Evolutionary conservation across 2,888 invertebrate species (phyloP).

Genomic region (Apamea monoglypha): DNA sequence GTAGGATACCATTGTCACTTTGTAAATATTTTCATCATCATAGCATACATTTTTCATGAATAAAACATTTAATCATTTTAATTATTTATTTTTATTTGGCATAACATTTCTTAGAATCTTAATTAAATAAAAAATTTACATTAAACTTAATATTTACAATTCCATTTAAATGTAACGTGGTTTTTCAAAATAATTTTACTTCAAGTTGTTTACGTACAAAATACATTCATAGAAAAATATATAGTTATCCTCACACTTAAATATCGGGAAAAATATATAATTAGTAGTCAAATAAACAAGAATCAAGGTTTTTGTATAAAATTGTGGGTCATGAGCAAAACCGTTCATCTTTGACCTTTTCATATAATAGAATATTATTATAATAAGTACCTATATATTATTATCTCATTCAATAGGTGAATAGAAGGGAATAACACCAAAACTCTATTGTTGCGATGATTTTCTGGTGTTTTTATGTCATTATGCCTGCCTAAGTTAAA

Average conservation of each 20-base stretch:
- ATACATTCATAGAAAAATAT: not conserved
- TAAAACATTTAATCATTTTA: slow-evolving; percentile 56
- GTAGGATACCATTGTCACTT: slow-evolving; percentile 14
- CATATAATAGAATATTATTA: not conserved
- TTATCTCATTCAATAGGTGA: not conserved
- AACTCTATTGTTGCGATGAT: not conserved
- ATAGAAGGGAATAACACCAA: not conserved
- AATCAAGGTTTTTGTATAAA: slow-evolving; percentile 21
- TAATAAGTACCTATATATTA: not conserved
- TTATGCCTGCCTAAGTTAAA: not conserved
- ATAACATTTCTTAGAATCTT: slow-evolving; percentile 66
- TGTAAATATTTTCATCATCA: slow-evolving; percentile 44
- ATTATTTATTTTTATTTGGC: slow-evolving; percentile 70
- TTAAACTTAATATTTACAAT: slow-evolving; percentile 62
- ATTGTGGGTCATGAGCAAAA: slow-evolving; percentile 11
- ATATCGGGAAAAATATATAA: not conserved
- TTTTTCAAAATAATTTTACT: slow-evolving; percentile 10
- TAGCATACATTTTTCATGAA: slow-evolving; percentile 22
- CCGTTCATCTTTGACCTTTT: slow-evolving; percentile 17
- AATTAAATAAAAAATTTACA: slow-evolving; percentile 51
- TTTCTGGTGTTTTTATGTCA: not conserved
- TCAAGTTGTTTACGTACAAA: not conserved
- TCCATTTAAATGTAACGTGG: slow-evolving; percentile 50
- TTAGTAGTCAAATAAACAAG: not conserved
- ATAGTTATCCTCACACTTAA: not conserved